Evolutionary conservation across 1,140 invertebrate species (phyloP).

Genomic region (Onthophagus taurus): DNA sequence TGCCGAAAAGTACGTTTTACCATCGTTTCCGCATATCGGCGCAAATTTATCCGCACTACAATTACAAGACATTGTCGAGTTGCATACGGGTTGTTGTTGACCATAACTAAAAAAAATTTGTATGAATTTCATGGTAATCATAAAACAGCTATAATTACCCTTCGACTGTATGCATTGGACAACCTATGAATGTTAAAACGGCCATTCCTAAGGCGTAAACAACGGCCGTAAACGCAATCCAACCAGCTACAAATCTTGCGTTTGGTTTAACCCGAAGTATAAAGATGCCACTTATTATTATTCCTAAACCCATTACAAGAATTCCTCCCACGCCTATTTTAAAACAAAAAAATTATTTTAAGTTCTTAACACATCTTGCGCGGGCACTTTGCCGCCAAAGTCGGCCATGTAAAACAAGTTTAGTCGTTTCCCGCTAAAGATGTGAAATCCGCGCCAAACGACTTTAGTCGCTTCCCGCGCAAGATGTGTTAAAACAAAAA

Average conservation of each 20-base stretch:
- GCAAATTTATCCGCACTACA: constrained; percentile 69
- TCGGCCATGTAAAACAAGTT: too few relatives aligned
- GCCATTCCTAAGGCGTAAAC: constrained; percentile 82
- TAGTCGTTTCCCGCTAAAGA: too few relatives aligned
- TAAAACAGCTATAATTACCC: constrained; percentile 36
- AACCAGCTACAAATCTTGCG: constrained; percentile 75
- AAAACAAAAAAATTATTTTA: neutral
- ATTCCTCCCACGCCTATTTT: constrained; percentile 77
- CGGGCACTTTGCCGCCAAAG: neutral
- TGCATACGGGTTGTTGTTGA: constrained; percentile 48
- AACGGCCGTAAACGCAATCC: constrained; percentile 81
- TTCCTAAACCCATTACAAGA: constrained; percentile 80
- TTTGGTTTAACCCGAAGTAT: constrained; percentile 76
- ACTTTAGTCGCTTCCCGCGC: too few relatives aligned
- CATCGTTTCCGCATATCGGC: constrained; percentile 72
- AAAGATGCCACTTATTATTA: constrained; percentile 76
- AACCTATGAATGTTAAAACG: constrained; percentile 79
- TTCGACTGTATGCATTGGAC: constrained; percentile 73
- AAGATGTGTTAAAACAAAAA: constrained; percentile 7
- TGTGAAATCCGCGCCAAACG: too few relatives aligned
- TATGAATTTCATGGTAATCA: neutral
- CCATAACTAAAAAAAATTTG: constrained; percentile 28
- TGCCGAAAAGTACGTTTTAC: constrained; percentile 75
- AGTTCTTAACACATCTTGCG: constrained; percentile 10
- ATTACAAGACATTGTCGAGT: constrained; percentile 47